Percentiles rank a stretch among this genome's conserved stretches.
Conservation (phyloP, 2,113 vertebrate species). For the Larimichthys polyactis region DNA sequence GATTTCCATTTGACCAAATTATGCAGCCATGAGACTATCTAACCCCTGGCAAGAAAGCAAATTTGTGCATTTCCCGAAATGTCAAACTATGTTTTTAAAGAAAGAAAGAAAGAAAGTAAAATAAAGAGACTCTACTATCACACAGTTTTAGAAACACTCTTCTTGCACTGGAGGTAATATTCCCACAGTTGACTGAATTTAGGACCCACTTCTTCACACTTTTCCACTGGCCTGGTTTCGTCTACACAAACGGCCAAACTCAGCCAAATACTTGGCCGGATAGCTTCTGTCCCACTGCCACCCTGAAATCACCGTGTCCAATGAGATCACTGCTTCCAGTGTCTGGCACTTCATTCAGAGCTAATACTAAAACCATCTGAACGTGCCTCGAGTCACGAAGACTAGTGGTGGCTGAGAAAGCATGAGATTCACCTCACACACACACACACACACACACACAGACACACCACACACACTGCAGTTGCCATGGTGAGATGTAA, state of each 20-base stretch:
- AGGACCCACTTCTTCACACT: conserved; percentile 35
- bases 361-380: conserved; percentile 75
- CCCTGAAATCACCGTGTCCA: conserved; percentile 47
- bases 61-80: not conserved
- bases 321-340: conserved; percentile 61
- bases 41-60: not conserved
- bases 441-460: conserved; percentile 51
- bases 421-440: conserved; percentile 69
- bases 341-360: conserved; percentile 71
- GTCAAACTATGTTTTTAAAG: not conserved
- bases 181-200: conserved; percentile 48
- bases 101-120: conserved; percentile 20
- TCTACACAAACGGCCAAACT: conserved; percentile 44
- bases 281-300: conserved; percentile 50
- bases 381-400: conserved; percentile 78
- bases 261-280: conserved; percentile 44
- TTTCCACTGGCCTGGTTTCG: conserved; percentile 54
- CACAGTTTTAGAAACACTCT: not conserved
- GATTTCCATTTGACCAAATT: not conserved
- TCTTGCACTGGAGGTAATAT: conserved; percentile 11
- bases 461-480: conserved; percentile 37
- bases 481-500: conserved; percentile 85
- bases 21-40: not conserved
- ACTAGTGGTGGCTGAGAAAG: conserved; percentile 64
- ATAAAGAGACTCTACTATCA: conserved; percentile 8